Evolutionary conservation across 2,888 invertebrate species (phyloP), one percentile per base, ranked within the genome.

Genomic region (Phortica okadai): DNA sequence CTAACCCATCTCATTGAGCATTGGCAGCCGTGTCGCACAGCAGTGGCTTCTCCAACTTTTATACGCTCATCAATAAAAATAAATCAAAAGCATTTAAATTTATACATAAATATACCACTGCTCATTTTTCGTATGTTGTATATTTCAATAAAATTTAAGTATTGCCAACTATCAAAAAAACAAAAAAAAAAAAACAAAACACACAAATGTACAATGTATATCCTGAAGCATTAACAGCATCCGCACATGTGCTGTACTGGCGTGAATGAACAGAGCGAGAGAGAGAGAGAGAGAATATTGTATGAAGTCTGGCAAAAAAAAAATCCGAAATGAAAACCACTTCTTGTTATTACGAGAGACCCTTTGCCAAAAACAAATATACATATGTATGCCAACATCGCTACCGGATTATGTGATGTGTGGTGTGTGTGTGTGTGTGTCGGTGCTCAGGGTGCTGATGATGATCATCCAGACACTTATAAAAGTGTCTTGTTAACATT

Each of bases 61-160:
- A 88, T 87, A 88, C 78, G 88, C 86, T 81, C 88, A 88, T 87
- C 86, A 88, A 86, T 86, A 86, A 86, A 86, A 86, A 86, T 86
- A 86, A 86, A 86, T 86, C 86, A 85, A 86, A 87, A 83, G 78
- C 69, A 81, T 88, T 84, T 85, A 82, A 81, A 86, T 74, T 67
- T 56, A 41, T 72, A 67, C 84, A 81, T 80, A 70, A 64, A 11
- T 59, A 59, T 62, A 11, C 21, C 25, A 25, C 25, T 62, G 6
- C 62, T 11, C 14, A 8, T 25, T 62, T 25, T 62, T 62, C 41
- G 44, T 66, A 64, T 64, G 64, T 33, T 67, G 67, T 67, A 67
- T 67, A 67, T 44, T 67, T 67, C 67, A 67, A 67, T 67, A 67
- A 42, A 67, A 67, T 72, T 72, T 56, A 72, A 72, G 54, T 72